These are phyloP conservation scores for Crypturellus undulatus DNA, from an alignment of 2,113 vertebrate species.

Conservation along the genomic window DNA sequence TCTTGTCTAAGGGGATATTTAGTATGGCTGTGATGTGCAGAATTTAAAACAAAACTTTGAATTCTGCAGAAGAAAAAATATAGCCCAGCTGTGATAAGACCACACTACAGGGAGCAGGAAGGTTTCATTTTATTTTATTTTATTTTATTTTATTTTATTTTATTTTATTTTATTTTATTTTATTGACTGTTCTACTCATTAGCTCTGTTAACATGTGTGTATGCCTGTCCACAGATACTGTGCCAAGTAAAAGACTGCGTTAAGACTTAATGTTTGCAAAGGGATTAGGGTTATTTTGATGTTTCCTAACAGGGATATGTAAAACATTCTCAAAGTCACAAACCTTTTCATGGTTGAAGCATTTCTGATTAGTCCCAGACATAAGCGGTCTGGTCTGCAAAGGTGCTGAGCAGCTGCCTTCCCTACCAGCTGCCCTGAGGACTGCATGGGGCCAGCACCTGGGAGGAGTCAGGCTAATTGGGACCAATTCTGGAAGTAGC, in stretches of 20 bases:
- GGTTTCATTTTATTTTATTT: slow-evolving; percentile 43
- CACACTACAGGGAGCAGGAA: slow-evolving; percentile 31
- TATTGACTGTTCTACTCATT: slow-evolving; percentile 62
- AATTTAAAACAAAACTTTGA: slow-evolving; percentile 86
- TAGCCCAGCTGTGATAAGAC: slow-evolving; percentile 63
- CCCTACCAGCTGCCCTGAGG: background rate
- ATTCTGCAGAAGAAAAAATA: slow-evolving; percentile 74
- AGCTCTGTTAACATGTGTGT: background rate
- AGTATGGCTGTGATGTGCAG: slow-evolving; percentile 85
- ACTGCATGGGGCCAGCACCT: background rate
- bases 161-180: slow-evolving; percentile 36
- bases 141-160: slow-evolving; percentile 37
- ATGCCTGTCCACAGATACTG: slow-evolving; percentile 9
- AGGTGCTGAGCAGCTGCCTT: background rate
- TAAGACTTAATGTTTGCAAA: slow-evolving; percentile 65
- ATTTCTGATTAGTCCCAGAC: slow-evolving; percentile 54
- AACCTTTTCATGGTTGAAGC: slow-evolving; percentile 55
- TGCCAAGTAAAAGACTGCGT: slow-evolving; percentile 53
- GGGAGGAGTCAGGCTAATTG: background rate
- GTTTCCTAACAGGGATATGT: slow-evolving; percentile 51
- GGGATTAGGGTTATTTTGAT: slow-evolving; percentile 55
- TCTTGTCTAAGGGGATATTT: slow-evolving; percentile 85
- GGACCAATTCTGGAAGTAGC: background rate
- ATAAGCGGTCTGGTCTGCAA: background rate
- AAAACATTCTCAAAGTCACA: slow-evolving; percentile 66